A percentile compares a stretch with the other conserved stretches of the same genome.
Evolutionary conservation across 2,888 invertebrate species (phyloP).

Genomic region (Prosapia bicincta): DNA sequence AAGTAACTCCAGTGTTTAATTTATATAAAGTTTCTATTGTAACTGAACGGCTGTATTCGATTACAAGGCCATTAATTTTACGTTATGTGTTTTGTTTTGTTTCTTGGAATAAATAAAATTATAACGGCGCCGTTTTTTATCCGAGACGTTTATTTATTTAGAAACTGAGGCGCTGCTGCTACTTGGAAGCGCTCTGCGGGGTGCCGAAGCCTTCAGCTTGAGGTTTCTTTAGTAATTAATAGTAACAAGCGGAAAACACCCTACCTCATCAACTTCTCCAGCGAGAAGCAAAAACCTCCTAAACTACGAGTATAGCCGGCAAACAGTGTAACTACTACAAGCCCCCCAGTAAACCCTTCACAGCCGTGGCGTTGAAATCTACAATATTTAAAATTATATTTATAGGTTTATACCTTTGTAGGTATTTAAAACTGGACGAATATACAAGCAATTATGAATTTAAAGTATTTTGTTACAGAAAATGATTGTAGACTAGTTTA

Average conservation of each 20-base stretch:
- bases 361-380: too few relatives aligned
- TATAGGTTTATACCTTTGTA: too few relatives aligned
- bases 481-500: too few relatives aligned
- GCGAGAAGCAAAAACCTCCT: background rate
- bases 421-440: too few relatives aligned
- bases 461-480: too few relatives aligned
- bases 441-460: too few relatives aligned
- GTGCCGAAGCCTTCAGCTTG: background rate
- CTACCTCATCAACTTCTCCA: background rate
- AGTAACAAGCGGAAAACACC: background rate
- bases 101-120: background rate
- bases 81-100: background rate
- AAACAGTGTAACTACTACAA: too few relatives aligned
- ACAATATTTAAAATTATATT: too few relatives aligned
- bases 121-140: background rate
- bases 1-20: background rate
- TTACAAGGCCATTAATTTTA: background rate
- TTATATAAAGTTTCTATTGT: background rate
- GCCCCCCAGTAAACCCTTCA: too few relatives aligned
- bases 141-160: background rate
- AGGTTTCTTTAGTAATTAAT: background rate
- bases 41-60: background rate
- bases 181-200: background rate
- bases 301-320: too few relatives aligned
- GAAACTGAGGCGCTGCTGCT: background rate